Evolutionary conservation across 1,140 invertebrate genomes (phyloP).

Genomic region (Trialeurodes vaporariorum): DNA sequence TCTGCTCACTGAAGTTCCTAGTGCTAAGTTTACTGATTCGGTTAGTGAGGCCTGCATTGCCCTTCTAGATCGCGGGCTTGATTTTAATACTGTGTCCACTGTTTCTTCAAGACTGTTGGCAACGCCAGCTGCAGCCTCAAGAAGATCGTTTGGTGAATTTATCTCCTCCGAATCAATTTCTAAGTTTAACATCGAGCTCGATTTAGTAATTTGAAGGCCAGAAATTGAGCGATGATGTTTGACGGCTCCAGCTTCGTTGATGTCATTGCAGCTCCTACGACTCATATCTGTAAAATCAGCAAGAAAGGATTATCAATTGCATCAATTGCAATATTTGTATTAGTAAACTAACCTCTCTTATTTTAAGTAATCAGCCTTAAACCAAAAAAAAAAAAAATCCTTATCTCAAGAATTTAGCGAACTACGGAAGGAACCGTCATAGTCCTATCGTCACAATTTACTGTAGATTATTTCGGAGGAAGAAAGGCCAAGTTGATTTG

Average conservation of each 20-base stretch:
- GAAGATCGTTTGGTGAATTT: slow-evolving; percentile 34
- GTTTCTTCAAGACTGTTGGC: slow-evolving; percentile 52
- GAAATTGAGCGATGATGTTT: slow-evolving; percentile 9
- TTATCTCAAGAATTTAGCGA: no score
- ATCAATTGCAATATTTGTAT: no score
- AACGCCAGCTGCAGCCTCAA: slow-evolving; percentile 52
- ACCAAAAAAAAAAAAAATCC: no score
- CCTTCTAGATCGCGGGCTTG: slow-evolving; percentile 13
- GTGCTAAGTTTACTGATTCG: background rate
- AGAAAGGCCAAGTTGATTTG: no score
- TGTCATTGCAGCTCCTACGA: no score
- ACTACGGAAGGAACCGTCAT: no score
- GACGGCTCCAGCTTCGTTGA: background rate
- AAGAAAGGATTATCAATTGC: no score
- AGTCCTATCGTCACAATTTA: no score
- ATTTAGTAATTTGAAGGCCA: slow-evolving; percentile 6
- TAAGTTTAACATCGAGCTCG: slow-evolving; percentile 8
- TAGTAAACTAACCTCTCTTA: no score
- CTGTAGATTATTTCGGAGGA: no score
- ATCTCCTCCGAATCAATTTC: slow-evolving; percentile 11
- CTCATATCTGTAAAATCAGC: no score
- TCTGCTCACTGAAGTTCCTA: background rate
- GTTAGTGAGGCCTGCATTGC: background rate
- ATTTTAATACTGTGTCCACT: slow-evolving; percentile 46
- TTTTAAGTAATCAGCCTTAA: no score